Percentiles rank a stretch among this genome's conserved stretches.
phyloP scores from a whole-genome alignment of 2,888 invertebrate genomes.

The Andrena bicolor region DNA sequence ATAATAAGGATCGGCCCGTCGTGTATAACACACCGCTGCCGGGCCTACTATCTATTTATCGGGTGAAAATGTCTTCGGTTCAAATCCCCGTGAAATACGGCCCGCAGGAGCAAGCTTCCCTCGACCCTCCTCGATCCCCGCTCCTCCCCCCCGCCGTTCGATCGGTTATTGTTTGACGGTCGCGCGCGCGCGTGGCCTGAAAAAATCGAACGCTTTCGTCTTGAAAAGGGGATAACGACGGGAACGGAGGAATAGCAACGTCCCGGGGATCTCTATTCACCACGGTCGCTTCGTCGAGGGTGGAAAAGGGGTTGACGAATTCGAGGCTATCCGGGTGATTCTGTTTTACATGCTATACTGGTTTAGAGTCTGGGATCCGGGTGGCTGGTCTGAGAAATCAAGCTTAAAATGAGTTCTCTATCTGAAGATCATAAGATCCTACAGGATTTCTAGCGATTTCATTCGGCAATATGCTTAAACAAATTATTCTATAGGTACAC shows the following conservation, averaged over 20 bases:
- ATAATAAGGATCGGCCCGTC: slow-evolving; percentile 84
- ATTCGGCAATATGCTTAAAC: too few species aligned
- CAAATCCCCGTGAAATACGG: slow-evolving; percentile 85
- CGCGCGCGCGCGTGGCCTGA: slow-evolving; percentile 73
- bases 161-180: slow-evolving; percentile 77
- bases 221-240: slow-evolving; percentile 65
- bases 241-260: slow-evolving; percentile 45
- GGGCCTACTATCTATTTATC: slow-evolving; percentile 84
- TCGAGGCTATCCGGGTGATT: slow-evolving; percentile 16
- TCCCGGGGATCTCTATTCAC: slow-evolving; percentile 24
- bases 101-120: slow-evolving; percentile 42
- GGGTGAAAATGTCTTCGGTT: slow-evolving; percentile 85
- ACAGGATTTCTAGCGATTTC: too few species aligned
- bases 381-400: not conserved
- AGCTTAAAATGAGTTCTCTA: not conserved
- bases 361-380: not conserved
- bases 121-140: slow-evolving; percentile 11
- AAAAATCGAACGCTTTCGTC: slow-evolving; percentile 75
- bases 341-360: not conserved
- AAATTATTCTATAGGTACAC: too few species aligned
- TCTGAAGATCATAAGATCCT: too few species aligned
- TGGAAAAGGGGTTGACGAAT: slow-evolving; percentile 25
- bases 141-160: slow-evolving; percentile 50
- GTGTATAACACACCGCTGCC: slow-evolving; percentile 81
- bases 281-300: slow-evolving; percentile 1